phyloP scores from a whole-genome alignment of 2,888 invertebrate genomes.

The Lepidocyrtoides sp. region DNA sequence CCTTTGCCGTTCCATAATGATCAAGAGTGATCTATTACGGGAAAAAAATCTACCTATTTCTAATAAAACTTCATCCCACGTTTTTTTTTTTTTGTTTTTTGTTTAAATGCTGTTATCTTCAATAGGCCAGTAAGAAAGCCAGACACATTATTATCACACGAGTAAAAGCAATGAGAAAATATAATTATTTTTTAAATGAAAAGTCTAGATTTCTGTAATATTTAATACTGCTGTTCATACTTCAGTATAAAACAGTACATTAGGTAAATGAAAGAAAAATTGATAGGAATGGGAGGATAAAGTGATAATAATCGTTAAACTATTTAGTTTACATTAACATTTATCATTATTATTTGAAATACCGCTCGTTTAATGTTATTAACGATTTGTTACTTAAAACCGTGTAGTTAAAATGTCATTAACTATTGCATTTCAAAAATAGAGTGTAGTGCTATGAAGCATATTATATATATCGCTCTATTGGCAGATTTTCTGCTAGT shows the following conservation, averaged over 20 bases:
- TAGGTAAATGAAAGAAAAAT: background rate
- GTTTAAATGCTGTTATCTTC: constrained; percentile 4
- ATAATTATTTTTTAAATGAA: constrained; percentile 40
- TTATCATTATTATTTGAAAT: constrained; percentile 16
- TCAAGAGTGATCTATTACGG: background rate
- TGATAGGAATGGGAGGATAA: constrained; percentile 57
- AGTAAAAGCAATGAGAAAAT: background rate
- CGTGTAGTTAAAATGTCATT: constrained; percentile 7
- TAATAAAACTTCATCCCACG: constrained; percentile 25
- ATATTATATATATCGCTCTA: background rate
- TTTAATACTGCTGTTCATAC: background rate
- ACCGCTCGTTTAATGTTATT: constrained; percentile 29
- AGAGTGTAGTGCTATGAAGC: too few species aligned
- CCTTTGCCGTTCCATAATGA: constrained; percentile 36
- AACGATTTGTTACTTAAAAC: constrained; percentile 67
- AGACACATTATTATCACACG: constrained; percentile 14
- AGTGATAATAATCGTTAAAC: constrained; percentile 67
- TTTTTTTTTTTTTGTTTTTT: too few species aligned
- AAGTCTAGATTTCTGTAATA: constrained; percentile 20
- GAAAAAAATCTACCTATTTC: constrained; percentile 24
- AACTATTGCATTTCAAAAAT: background rate
- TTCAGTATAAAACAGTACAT: background rate
- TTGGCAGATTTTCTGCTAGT: background rate
- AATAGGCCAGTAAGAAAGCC: constrained; percentile 40
- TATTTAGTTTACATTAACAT: constrained; percentile 14